A percentile compares a stretch with the other conserved stretches of the same genome.
Conservation (phyloP, 2,797 vertebrate species). For the Spatula versicolor region DNA sequence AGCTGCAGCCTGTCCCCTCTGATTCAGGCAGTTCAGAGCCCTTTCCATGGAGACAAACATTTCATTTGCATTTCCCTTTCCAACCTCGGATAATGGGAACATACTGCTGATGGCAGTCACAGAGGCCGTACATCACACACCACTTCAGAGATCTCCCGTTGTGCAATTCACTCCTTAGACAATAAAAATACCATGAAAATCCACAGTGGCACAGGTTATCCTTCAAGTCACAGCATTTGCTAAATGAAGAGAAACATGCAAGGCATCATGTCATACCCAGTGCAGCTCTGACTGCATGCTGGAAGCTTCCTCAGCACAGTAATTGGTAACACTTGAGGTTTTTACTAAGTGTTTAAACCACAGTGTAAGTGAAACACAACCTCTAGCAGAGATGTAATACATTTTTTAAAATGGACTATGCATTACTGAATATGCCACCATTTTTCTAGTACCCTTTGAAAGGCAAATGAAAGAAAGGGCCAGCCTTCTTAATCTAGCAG, state of each 20-base stretch:
- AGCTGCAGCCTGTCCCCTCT: not conserved
- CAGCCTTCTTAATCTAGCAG: not conserved
- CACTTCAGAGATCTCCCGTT: not conserved
- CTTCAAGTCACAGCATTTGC: not conserved
- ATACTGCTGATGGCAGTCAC: not conserved
- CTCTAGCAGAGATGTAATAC: not conserved
- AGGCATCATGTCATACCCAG: not conserved
- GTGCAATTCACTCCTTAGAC: not conserved
- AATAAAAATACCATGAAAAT: not conserved
- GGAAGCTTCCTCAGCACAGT: not conserved
- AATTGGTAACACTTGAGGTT: not conserved
- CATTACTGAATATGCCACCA: not conserved
- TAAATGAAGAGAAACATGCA: not conserved
- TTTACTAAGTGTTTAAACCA: not conserved
- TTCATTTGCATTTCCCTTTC: constrained; percentile 32
- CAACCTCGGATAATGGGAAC: accelerated
- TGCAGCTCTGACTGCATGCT: not conserved
- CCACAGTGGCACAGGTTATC: not conserved
- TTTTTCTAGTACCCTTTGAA: not conserved
- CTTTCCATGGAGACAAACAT: not conserved
- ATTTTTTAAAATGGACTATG: not conserved
- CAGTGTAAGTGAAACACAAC: not conserved
- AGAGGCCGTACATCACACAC: not conserved
- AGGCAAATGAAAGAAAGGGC: not conserved
- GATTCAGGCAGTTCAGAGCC: not conserved